Evolutionary conservation across 2,888 invertebrate species (phyloP), one percentile per base, ranked within the genome.

Genomic region (Limnephilus marmoratus): DNA sequence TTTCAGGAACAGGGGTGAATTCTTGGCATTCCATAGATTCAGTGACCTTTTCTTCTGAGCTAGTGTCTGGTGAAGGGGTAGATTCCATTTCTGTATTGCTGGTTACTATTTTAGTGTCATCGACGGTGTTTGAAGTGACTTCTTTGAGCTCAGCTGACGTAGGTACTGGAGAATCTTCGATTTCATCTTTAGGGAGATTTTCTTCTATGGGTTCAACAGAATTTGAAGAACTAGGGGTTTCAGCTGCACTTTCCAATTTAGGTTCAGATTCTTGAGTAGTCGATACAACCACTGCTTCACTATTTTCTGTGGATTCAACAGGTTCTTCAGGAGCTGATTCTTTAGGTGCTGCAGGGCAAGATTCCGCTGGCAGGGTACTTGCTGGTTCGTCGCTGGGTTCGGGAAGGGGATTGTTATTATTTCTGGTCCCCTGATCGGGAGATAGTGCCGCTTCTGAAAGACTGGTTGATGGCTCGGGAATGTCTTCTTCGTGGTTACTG

Each of bases 331-430:
- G 49, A 29, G 91, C 93, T 45, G 82, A 68, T 11, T 87, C 85
- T 68, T 83, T 83, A n/a, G 87, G 81, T 83, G 89, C 91, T n/a
- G 53, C 68, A 45, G 15, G 81, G 7, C 18, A 37, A 34, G 89
- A 41, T 29, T 90, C 85, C 12, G 94, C 83, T 29, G 91, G 88
- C 89, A 94, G 94, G 81, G 93, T 82, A 87, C 37, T 92, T 9
- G 86, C 81, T 7, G 90, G 92, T 11, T 85, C 81, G 13, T 81
- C 85, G 13, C 90, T 53, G 12, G 80, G 49, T 31, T 90, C 31
- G 18, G 53, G 82, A 2, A 41, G 85, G 18, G 41, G 80, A 37
- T 86, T 41, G 34, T 91, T 41, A 53, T 93, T 83, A 49, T 45
- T 90, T 86, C 85, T 91, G 24, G 81, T 86, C 24, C 83, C 82